Evolutionary conservation across 92 coral and sea anemone species (phyloP).

Genomic region (Nematostella vectensis): DNA sequence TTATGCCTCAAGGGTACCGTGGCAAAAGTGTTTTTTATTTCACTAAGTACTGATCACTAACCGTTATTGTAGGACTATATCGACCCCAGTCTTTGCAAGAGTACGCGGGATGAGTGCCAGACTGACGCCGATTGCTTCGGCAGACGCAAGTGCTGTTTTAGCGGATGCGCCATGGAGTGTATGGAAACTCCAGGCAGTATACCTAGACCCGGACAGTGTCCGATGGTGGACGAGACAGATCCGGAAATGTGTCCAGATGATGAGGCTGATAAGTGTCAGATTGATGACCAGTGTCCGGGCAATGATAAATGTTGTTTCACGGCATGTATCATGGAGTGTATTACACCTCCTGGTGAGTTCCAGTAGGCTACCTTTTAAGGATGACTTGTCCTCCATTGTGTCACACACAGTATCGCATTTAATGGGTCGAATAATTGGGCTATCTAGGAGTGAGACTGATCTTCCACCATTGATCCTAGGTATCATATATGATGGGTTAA

Average conservation of each 20-base stretch:
- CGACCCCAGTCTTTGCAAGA: conserved; percentile 30
- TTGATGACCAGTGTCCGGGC: conserved; percentile 55
- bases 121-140: conserved; percentile 58
- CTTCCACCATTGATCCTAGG: too few relatives aligned
- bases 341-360: conserved; percentile 44
- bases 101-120: conserved; percentile 44
- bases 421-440: too few relatives aligned
- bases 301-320: conserved; percentile 58
- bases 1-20: too few relatives aligned
- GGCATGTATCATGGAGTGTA: conserved; percentile 58
- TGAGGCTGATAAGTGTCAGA: conserved; percentile 28
- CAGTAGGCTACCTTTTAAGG: background rate
- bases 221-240: conserved; percentile 20
- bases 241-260: conserved; percentile 25
- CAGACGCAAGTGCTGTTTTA: conserved; percentile 47
- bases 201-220: conserved; percentile 68
- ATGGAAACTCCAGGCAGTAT: conserved; percentile 30
- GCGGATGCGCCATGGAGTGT: conserved; percentile 62
- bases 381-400: background rate
- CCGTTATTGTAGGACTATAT: conserved; percentile 9
- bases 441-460: too few relatives aligned
- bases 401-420: too few relatives aligned
- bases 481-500: too few relatives aligned
- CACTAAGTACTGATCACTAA: too few relatives aligned
- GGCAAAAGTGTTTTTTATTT: too few relatives aligned